phyloP scores from a whole-genome alignment of 2,797 vertebrate genomes.

The Syncerus caffer region DNA sequence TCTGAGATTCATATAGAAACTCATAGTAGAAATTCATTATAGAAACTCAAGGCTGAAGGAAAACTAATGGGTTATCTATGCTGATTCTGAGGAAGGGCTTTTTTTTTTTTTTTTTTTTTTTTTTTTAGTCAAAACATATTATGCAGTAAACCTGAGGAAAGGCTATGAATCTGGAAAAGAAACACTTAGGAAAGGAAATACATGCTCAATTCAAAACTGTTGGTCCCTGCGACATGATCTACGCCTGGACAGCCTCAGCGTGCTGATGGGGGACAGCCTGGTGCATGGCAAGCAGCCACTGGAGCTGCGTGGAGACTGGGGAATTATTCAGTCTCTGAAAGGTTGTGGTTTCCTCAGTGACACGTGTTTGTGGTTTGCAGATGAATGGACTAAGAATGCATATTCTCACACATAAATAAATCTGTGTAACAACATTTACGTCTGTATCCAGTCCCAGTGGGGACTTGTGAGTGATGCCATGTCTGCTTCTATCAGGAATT shows the following conservation, averaged over 20 bases:
- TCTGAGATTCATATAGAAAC: neutral
- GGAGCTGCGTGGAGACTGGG: neutral
- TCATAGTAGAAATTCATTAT: neutral
- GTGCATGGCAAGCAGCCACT: neutral
- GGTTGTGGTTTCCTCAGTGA: constrained; percentile 43
- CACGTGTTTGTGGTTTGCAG: constrained; percentile 66
- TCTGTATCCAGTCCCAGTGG: neutral
- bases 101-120: neutral
- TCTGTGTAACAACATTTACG: neutral
- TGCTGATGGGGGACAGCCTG: constrained; percentile 33
- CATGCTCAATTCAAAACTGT: neutral
- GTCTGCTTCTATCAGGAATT: constrained; percentile 51
- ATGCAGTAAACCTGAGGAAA: neutral
- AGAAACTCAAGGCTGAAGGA: neutral
- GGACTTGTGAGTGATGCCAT: neutral
- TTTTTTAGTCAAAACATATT: neutral
- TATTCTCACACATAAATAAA: constrained; percentile 21
- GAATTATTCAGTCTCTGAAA: constrained; percentile 45
- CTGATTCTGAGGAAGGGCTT: neutral
- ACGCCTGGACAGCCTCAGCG: neutral
- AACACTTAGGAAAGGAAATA: constrained; percentile 15
- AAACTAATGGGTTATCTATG: neutral
- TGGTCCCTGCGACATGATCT: neutral
- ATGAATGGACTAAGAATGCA: constrained; percentile 33
- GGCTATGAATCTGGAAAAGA: neutral